Percentiles rank a stretch among this genome's conserved stretches.
Evolutionary conservation across 30 jellyfish, hydroid and myxozoan genomes (phyloP).

Genomic region (Calvadosia cruxmelitensis): DNA sequence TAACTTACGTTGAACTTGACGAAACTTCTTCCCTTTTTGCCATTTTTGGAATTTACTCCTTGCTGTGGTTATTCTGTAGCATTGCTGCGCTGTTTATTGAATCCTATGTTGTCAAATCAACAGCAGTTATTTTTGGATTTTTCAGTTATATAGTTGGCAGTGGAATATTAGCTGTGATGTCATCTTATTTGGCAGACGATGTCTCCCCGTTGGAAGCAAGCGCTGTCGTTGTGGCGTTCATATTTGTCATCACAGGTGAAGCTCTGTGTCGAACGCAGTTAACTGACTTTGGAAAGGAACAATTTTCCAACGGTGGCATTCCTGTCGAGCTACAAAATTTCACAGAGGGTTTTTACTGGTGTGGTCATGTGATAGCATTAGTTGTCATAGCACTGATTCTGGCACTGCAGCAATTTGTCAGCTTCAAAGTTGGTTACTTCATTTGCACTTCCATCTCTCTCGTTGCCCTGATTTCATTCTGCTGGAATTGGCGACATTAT

Average conservation of each 20-base stretch:
- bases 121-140: conserved; percentile 32
- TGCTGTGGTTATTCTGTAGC: conserved; percentile 21
- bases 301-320: conserved; percentile 1
- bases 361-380: conserved; percentile 28
- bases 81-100: conserved; percentile 18
- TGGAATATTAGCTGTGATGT: conserved; percentile 1
- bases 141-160: conserved; percentile 19
- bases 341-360: conserved; percentile 44
- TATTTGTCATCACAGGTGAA: conserved; percentile 50
- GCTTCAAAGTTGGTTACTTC: conserved; percentile 36
- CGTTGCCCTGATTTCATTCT: conserved; percentile 24
- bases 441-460: conserved; percentile 24
- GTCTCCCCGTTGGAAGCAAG: conserved; percentile 1
- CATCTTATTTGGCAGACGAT: background rate
- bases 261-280: conserved; percentile 41
- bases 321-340: conserved; percentile 13
- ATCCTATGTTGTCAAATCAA: conserved; percentile 2
- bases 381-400: conserved; percentile 19
- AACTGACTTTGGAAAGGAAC: conserved; percentile 32
- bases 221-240: conserved; percentile 13
- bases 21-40: conserved; percentile 14
- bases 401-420: conserved; percentile 49
- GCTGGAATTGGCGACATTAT: conserved; percentile 28
- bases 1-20: conserved; percentile 23
- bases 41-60: conserved; percentile 20